Percentiles rank a stretch among this genome's conserved stretches.
Conservation (phyloP, 2,113 vertebrate genomes). For the Cnemophilus loriae region DNA sequence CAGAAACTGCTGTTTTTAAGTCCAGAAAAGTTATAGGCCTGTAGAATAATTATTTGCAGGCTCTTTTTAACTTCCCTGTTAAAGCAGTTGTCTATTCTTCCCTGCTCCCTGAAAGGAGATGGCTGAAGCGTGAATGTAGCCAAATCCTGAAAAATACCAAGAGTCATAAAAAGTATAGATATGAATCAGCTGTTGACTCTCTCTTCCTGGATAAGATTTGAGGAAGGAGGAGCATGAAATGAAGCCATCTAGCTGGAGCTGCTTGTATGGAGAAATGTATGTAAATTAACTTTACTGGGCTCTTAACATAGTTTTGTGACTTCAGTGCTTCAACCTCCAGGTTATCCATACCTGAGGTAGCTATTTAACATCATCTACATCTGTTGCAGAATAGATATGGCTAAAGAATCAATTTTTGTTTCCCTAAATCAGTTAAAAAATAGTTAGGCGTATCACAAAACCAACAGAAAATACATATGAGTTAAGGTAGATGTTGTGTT, state of each 20-base stretch:
- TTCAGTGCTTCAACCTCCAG: background rate
- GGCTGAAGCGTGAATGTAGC: background rate
- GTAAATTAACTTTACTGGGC: background rate
- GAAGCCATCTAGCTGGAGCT: background rate
- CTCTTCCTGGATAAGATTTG: background rate
- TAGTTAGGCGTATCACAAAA: background rate
- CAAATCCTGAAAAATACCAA: background rate
- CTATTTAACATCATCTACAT: background rate
- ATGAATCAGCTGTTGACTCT: background rate
- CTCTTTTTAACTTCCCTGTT: background rate
- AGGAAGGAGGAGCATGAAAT: background rate
- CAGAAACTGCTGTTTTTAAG: background rate
- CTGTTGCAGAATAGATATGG: background rate
- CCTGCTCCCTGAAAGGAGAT: background rate
- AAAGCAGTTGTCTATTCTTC: background rate
- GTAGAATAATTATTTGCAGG: background rate
- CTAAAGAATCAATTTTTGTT: background rate
- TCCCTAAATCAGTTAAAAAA: background rate
- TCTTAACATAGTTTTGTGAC: background rate
- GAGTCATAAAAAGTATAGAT: background rate
- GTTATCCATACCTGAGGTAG: background rate
- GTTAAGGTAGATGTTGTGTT: background rate
- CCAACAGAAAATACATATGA: fast-evolving
- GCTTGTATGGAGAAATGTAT: background rate
- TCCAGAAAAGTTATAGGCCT: background rate